These are phyloP conservation scores for Pangasius larnaudii DNA, from an alignment of 2,797 vertebrate species.

Conservation along the genomic window DNA sequence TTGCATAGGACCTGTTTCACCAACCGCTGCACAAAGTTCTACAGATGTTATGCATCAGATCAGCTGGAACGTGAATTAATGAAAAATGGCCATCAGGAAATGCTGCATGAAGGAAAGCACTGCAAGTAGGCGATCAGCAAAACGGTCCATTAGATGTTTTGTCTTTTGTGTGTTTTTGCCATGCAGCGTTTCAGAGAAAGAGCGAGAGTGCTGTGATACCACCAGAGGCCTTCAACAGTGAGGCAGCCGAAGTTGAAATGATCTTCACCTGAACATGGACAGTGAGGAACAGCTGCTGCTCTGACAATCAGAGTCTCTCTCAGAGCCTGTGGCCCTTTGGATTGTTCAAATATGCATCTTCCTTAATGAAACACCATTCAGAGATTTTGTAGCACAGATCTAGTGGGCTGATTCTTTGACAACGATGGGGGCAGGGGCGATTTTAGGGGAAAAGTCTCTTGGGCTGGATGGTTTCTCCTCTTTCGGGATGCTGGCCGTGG, in stretches of 20 bases:
- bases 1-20: conserved; percentile 77
- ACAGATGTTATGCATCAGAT: conserved; percentile 62
- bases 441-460: conserved; percentile 37
- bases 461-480: conserved; percentile 53
- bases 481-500: conserved; percentile 22
- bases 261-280: conserved; percentile 27
- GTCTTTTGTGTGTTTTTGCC: conserved; percentile 32
- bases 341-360: conserved; percentile 24
- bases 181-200: conserved; percentile 49
- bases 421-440: conserved; percentile 64
- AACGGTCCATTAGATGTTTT: conserved; percentile 20
- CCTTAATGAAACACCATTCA: conserved; percentile 9
- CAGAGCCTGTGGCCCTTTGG: background rate
- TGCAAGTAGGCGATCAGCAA: conserved; percentile 31
- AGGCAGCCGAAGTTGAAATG: background rate
- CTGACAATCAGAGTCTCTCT: conserved; percentile 30
- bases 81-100: conserved; percentile 35
- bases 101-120: conserved; percentile 37
- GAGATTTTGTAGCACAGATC: conserved; percentile 10
- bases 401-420: conserved; percentile 65
- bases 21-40: conserved; percentile 61
- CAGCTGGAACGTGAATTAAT: conserved; percentile 58
- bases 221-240: conserved; percentile 15
- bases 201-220: conserved; percentile 12
- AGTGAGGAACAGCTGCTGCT: conserved; percentile 24